A percentile compares a stretch with the other conserved stretches of the same genome.
These are phyloP conservation scores for Agriotes lineatus DNA, from an alignment of 2,888 invertebrate genomes.

Conservation along the genomic window DNA sequence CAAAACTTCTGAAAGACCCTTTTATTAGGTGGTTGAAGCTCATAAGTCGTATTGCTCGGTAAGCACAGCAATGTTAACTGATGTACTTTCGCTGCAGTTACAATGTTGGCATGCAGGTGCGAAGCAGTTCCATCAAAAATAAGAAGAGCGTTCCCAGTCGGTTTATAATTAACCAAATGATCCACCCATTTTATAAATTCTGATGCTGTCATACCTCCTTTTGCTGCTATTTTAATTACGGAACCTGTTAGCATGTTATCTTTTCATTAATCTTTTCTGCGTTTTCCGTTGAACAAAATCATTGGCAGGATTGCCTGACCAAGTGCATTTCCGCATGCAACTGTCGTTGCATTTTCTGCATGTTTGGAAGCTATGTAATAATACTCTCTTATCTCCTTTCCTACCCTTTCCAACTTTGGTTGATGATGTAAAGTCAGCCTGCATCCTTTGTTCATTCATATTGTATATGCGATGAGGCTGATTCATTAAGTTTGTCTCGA, in stretches of 20 bases:
- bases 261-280: not conserved
- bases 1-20: not conserved
- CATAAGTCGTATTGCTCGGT: not conserved
- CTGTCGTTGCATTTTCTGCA: too few relatives aligned
- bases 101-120: not conserved
- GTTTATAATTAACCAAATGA: not conserved
- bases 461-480: conserved; percentile 50
- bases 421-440: conserved; percentile 27
- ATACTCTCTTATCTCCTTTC: not conserved
- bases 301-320: not conserved
- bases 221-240: not conserved
- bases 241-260: not conserved
- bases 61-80: not conserved
- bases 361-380: not conserved
- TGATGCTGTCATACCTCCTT: not conserved
- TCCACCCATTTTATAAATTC: not conserved
- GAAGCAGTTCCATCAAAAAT: not conserved
- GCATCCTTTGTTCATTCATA: conserved; percentile 51
- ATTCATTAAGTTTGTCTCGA: conserved; percentile 40
- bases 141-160: not conserved
- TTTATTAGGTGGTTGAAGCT: not conserved
- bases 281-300: not conserved
- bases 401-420: not conserved
- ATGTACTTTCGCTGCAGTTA: not conserved
- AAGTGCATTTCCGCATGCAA: not conserved